Evolutionary conservation across 64 coral and sea anemone species (phyloP).

Genomic region (Orbicella faveolata): DNA sequence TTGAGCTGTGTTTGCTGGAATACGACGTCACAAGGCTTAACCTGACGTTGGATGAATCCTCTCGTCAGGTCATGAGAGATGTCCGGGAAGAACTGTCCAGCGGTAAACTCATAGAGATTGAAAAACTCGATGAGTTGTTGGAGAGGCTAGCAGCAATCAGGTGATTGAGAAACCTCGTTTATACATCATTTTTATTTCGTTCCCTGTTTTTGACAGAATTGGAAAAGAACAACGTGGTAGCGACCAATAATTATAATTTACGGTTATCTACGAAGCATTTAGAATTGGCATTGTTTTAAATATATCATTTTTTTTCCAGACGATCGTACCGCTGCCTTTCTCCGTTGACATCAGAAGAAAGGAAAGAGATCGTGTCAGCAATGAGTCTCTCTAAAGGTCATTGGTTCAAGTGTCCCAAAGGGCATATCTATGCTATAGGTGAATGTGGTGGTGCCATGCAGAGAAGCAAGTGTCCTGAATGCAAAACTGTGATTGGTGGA

Average conservation of each 20-base stretch:
- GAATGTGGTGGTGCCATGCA: slow-evolving; percentile 89
- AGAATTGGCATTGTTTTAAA: not conserved
- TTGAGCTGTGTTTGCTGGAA: slow-evolving; percentile 46
- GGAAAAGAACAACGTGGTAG: too few relatives aligned
- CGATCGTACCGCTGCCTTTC: not conserved
- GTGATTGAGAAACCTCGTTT: not conserved
- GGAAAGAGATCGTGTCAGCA: slow-evolving; percentile 71
- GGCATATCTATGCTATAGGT: slow-evolving; percentile 85
- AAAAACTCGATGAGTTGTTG: slow-evolving; percentile 6
- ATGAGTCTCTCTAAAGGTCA: slow-evolving; percentile 66
- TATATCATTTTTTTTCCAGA: not conserved
- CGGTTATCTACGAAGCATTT: not conserved
- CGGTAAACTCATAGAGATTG: slow-evolving; percentile 16
- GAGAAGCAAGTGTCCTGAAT: slow-evolving; percentile 71
- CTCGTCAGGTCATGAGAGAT: not conserved
- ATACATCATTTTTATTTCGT: not conserved
- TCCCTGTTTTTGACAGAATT: too few relatives aligned
- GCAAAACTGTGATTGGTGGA: slow-evolving; percentile 77
- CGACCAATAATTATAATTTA: not conserved
- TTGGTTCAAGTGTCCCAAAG: slow-evolving; percentile 85
- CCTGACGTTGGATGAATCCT: slow-evolving; percentile 13
- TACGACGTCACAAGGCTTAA: slow-evolving; percentile 1
- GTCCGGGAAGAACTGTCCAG: slow-evolving; percentile 19
- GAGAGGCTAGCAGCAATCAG: slow-evolving; percentile 7
- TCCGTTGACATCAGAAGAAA: slow-evolving; percentile 60